Evolutionary conservation across 2,888 invertebrate genomes (phyloP).

Genomic region (Salpingus planirostris): DNA sequence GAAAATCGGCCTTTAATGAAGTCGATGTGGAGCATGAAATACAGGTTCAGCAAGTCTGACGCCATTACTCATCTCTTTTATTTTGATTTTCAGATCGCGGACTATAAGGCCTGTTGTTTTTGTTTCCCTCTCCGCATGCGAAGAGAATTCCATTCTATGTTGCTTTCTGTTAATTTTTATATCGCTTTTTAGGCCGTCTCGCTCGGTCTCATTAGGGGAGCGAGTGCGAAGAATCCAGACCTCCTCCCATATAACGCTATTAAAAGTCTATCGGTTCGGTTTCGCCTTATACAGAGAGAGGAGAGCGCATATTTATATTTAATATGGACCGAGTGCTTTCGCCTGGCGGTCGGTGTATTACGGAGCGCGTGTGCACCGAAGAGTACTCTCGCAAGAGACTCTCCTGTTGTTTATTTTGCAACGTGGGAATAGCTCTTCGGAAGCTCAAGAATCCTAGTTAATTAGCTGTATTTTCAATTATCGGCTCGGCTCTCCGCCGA

Average conservation of each 20-base stretch:
- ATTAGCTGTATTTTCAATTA: constrained; percentile 34
- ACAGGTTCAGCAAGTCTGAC: constrained; percentile 43
- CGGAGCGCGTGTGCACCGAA: too few relatives aligned
- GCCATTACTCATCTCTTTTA: constrained; percentile 44
- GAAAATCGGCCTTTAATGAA: constrained; percentile 42
- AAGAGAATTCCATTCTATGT: constrained; percentile 39
- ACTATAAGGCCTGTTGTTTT: constrained; percentile 30
- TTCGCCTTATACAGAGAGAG: too few relatives aligned
- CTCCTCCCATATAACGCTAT: too few relatives aligned
- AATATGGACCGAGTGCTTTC: too few relatives aligned
- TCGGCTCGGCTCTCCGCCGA: constrained; percentile 21
- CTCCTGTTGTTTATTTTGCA: constrained; percentile 16
- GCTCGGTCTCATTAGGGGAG: constrained; percentile 7
- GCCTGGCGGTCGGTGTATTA: too few relatives aligned
- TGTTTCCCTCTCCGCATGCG: constrained; percentile 34
- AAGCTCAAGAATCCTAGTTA: constrained; percentile 31
- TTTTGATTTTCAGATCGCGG: constrained; percentile 40
- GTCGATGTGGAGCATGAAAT: constrained; percentile 42
- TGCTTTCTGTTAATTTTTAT: constrained; percentile 38
- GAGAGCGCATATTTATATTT: too few relatives aligned
- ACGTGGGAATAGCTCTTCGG: constrained; percentile 19
- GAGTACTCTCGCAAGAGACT: too few relatives aligned
- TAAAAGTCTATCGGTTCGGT: too few relatives aligned
- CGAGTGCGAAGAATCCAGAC: too few relatives aligned
- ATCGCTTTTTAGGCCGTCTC: constrained; percentile 18